phyloP scores from a whole-genome alignment of 2,888 invertebrate species.

The Argynnis bischoffii region DNA sequence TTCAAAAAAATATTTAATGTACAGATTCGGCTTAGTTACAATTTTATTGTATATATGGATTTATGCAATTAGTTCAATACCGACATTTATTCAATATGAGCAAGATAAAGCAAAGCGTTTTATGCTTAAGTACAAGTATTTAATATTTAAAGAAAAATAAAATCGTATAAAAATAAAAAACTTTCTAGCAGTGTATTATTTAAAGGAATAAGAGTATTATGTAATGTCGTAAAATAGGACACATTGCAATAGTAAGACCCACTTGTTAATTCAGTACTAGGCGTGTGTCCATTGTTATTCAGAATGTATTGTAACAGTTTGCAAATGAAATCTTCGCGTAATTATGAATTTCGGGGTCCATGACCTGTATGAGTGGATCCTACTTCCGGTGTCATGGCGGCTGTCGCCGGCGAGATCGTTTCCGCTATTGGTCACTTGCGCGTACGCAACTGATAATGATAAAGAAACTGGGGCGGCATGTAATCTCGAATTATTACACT shows the following conservation, averaged over 20 bases:
- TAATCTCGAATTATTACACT: conserved; percentile 2
- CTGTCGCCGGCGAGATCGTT: conserved; percentile 60
- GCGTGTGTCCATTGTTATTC: conserved; percentile 60
- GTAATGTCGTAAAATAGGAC: conserved; percentile 35
- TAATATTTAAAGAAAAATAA: background rate
- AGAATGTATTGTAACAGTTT: conserved; percentile 48
- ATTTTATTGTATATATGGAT: no score
- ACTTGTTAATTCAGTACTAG: conserved; percentile 62
- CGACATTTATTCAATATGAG: no score
- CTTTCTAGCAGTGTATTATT: background rate
- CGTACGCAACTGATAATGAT: conserved; percentile 47
- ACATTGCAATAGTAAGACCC: conserved; percentile 48
- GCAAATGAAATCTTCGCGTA: conserved; percentile 63
- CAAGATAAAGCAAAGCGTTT: no score
- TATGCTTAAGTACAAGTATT: background rate
- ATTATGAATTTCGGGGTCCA: conserved; percentile 60
- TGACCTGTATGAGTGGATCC: conserved; percentile 58
- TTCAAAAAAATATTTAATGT: no score
- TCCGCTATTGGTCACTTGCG: conserved; percentile 55
- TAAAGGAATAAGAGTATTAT: conserved; percentile 20
- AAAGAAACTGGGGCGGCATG: conserved; percentile 43
- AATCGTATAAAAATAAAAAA: background rate
- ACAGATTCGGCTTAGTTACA: no score
- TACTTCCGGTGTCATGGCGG: conserved; percentile 54
- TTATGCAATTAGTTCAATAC: no score